Base-by-base conservation (phyloP, 2,888 invertebrate species). In the Idaea aversata region DNA sequence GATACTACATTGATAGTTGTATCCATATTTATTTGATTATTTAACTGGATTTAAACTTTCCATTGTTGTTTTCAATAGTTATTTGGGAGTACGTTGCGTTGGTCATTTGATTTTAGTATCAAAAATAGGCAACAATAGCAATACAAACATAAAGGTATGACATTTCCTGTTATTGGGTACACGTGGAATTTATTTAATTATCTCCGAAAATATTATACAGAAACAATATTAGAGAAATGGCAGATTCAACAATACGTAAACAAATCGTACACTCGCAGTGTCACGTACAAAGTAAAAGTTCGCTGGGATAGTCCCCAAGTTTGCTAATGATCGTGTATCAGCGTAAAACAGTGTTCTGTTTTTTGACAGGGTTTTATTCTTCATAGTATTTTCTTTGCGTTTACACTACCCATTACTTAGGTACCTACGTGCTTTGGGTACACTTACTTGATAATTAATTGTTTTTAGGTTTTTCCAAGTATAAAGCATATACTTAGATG, bases 301-400 rank as follows among this genome's bases (percentile, higher is more conserved):
- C 10, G 36, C 36, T 36, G 6, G 36, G 7, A 47, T n/a, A 35
- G 13, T 15, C 15, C 10, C 61, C 35, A 35, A 35, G 13, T 67
- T 61, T 63, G 70, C 67, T 70, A 66, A 68, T 66, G 63, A 67
- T 69, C 68, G 70, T 66, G 73, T 76, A 71, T 70, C 47, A 47
- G 47, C 47, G 10, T 47, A 47, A 25, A 47, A 47, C 47, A 13
- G 47, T 47, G 47, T 47, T 47, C 47, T 10, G 13, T 47, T 47
- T 47, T 47, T 47, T 47, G 10, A 10, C 47, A 6, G 47, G 13
- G 47, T 47, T 47, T 7, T 47, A 13, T 47, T 47, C 13, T 4
- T 13, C 10, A 47, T 10, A 25, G 25, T 25, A 25, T 25, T 25
- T 25, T 25, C 25, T 25, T 25, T 25, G 2, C 25, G 3, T 25